A percentile compares a stretch with the other conserved stretches of the same genome.
Conservation (phyloP, 2,888 invertebrate species). For the Sepiola atlantica region DNA sequence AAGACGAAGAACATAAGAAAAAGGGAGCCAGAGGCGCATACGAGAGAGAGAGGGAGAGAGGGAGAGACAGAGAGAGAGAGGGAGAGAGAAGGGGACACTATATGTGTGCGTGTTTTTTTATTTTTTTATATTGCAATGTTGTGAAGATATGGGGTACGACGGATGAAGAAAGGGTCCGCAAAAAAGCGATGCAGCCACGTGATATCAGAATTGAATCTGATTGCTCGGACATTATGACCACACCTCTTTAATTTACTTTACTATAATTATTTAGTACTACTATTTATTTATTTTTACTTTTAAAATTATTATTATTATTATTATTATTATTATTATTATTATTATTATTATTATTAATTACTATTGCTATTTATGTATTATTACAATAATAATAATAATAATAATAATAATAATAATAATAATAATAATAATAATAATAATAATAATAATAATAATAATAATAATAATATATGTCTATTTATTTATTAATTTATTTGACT, state of each 20-base stretch:
- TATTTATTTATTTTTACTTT: not conserved
- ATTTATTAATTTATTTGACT: no score
- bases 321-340: no score
- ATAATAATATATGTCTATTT: no score
- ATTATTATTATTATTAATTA: no score
- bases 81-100: not conserved
- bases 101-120: not conserved
- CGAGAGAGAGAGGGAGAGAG: not conserved
- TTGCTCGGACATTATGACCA: constrained; percentile 6
- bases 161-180: constrained; percentile 4
- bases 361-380: no score
- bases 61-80: not conserved
- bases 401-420: no score
- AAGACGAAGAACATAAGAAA: not conserved
- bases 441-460: no score
- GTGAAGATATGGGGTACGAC: not conserved
- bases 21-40: not conserved
- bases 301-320: not conserved
- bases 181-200: not conserved
- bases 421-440: no score
- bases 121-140: not conserved
- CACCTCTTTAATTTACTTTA: not conserved
- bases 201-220: not conserved
- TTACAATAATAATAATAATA: no score
- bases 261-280: no score